Evolutionary conservation across 2,113 vertebrate species (phyloP).

Genomic region (Hyaena hyaena): DNA sequence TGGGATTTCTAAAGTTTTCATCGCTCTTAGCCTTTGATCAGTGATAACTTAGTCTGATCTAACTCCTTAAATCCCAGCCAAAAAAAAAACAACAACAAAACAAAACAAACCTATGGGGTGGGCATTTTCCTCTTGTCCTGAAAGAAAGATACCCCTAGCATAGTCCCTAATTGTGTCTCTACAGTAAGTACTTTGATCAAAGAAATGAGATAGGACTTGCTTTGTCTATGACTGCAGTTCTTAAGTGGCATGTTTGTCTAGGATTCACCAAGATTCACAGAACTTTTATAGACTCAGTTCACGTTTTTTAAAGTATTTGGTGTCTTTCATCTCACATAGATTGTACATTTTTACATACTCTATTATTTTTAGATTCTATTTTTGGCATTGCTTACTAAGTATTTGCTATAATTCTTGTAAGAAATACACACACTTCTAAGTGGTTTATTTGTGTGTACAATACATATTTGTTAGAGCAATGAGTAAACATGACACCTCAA

Average conservation of each 20-base stretch:
- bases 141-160: neutral
- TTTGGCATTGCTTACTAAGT: neutral
- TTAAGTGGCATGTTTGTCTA: neutral
- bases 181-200: neutral
- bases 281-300: neutral
- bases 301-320: neutral
- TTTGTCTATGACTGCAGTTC: neutral
- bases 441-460: neutral
- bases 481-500: neutral
- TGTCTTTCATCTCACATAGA: neutral
- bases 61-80: neutral
- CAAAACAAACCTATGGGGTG: neutral
- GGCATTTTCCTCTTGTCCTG: neutral
- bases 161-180: neutral
- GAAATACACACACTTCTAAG: neutral
- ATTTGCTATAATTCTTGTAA: neutral
- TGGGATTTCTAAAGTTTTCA: neutral
- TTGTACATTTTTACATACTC: neutral
- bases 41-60: neutral
- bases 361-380: neutral
- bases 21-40: neutral
- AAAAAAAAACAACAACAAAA: too few relatives aligned
- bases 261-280: neutral
- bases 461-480: neutral
- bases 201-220: neutral